Percentiles rank a stretch among this genome's conserved stretches.
Evolutionary conservation across 2,113 vertebrate genomes (phyloP).

Genomic region (Apistogramma diplotaenia): DNA sequence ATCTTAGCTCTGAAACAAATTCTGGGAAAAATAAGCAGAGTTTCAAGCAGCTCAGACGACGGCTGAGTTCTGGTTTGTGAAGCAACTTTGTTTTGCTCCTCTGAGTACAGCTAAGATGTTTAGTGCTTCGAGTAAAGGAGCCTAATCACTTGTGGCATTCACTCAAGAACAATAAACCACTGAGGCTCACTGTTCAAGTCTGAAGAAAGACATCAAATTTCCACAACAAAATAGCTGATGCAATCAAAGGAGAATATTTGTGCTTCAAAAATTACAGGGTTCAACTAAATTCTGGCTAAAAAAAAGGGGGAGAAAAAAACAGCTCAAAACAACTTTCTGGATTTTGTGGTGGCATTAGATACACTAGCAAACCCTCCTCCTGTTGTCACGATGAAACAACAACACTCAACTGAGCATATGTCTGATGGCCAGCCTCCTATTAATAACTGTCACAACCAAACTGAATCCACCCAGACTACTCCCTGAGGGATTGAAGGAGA

Average conservation of each 20-base stretch:
- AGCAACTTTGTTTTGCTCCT: slow-evolving; percentile 41
- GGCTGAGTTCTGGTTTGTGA: slow-evolving; percentile 40
- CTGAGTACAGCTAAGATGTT: slow-evolving; percentile 49
- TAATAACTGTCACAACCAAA: slow-evolving; percentile 36
- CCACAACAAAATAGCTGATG: slow-evolving; percentile 22
- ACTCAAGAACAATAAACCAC: slow-evolving; percentile 52
- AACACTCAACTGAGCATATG: slow-evolving; percentile 3
- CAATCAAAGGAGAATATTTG: slow-evolving; percentile 41
- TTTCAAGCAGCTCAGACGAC: slow-evolving; percentile 10
- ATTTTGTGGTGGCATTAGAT: slow-evolving; percentile 4
- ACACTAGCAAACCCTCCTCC: not conserved
- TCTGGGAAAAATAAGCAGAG: slow-evolving; percentile 36
- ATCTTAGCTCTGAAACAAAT: slow-evolving; percentile 34
- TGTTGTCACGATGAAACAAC: slow-evolving; percentile 15
- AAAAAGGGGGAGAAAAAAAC: slow-evolving; percentile 10
- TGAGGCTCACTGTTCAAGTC: slow-evolving; percentile 15
- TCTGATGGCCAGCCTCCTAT: slow-evolving; percentile 7
- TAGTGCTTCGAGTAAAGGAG: slow-evolving; percentile 28
- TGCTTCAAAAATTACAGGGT: slow-evolving; percentile 41
- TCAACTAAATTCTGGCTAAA: not conserved
- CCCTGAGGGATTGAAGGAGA: not conserved
- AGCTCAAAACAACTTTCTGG: slow-evolving; percentile 7
- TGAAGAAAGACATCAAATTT: slow-evolving; percentile 43
- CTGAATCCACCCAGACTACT: not conserved
- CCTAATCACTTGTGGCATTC: slow-evolving; percentile 47